These are phyloP conservation scores for Merops nubicus DNA, from an alignment of 2,113 vertebrate species.

Conservation along the genomic window DNA sequence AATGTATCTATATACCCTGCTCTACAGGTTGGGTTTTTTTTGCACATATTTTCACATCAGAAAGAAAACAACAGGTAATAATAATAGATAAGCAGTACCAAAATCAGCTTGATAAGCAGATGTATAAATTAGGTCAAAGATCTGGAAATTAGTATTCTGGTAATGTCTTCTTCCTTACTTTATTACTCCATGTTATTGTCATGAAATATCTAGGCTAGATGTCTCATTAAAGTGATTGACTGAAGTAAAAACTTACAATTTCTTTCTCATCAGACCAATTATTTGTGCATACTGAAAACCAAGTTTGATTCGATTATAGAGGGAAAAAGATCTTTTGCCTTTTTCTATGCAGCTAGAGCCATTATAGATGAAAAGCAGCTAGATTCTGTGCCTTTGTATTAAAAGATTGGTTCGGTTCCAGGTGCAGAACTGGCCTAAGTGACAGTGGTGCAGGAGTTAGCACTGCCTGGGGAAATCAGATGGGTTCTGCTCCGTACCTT, in stretches of 20 bases:
- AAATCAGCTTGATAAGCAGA: not conserved
- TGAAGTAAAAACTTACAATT: not conserved
- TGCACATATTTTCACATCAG: not conserved
- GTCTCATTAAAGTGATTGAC: not conserved
- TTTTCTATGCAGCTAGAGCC: not conserved
- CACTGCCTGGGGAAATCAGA: not conserved
- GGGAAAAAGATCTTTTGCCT: not conserved
- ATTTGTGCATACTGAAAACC: not conserved
- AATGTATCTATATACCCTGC: fast-evolving
- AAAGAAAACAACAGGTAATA: not conserved
- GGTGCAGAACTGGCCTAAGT: not conserved
- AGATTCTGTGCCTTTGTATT: not conserved
- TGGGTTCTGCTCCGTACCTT: not conserved
- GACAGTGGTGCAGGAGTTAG: not conserved
- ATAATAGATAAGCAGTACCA: not conserved
- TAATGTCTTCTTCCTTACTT: not conserved
- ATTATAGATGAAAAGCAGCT: not conserved
- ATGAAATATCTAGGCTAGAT: not conserved
- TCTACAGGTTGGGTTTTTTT: not conserved
- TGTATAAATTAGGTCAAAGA: not conserved
- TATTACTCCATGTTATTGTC: not conserved
- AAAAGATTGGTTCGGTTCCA: not conserved
- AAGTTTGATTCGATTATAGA: not conserved
- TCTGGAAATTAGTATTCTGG: not conserved
- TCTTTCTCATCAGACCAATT: not conserved